phyloP scores from a whole-genome alignment of 2,888 invertebrate genomes.

The Agriopis leucophaearia region DNA sequence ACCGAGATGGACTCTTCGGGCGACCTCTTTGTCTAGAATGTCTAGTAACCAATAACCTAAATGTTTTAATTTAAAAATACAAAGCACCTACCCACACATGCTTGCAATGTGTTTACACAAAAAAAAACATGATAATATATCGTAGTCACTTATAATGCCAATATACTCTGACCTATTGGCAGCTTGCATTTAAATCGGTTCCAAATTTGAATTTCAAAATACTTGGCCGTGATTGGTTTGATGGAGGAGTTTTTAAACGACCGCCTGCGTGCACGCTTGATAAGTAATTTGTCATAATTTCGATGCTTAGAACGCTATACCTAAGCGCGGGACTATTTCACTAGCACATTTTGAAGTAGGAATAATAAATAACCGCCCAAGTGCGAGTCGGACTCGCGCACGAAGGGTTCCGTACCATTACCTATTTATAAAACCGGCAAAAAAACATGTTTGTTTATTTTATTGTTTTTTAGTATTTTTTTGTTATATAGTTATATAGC shows the following conservation, averaged over 20 bases:
- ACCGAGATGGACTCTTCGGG: too few relatives aligned
- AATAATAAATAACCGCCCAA: too few relatives aligned
- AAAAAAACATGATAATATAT: background rate
- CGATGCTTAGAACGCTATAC: background rate
- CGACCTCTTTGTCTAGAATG: too few relatives aligned
- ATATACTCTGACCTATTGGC: constrained; percentile 82
- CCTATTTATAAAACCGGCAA: too few relatives aligned
- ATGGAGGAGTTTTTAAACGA: constrained; percentile 48
- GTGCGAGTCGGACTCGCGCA: too few relatives aligned
- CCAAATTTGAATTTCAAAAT: constrained; percentile 79
- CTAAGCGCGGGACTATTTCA: too few relatives aligned
- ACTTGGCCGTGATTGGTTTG: constrained; percentile 59
- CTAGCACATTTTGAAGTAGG: too few relatives aligned
- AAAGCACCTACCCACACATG: constrained; percentile 33
- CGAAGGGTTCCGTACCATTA: too few relatives aligned
- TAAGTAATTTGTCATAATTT: constrained; percentile 49
- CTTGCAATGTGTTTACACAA: constrained; percentile 23
- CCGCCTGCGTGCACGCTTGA: constrained; percentile 51
- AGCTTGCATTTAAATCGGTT: constrained; percentile 76
- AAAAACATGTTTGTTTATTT: too few relatives aligned
- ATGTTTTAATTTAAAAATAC: background rate
- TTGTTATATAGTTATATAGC: too few relatives aligned
- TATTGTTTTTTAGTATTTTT: too few relatives aligned
- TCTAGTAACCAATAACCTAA: background rate
- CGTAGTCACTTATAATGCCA: constrained; percentile 56